These are phyloP conservation scores for Elachura formosa DNA, from an alignment of 2,113 vertebrate genomes.

Conservation along the genomic window DNA sequence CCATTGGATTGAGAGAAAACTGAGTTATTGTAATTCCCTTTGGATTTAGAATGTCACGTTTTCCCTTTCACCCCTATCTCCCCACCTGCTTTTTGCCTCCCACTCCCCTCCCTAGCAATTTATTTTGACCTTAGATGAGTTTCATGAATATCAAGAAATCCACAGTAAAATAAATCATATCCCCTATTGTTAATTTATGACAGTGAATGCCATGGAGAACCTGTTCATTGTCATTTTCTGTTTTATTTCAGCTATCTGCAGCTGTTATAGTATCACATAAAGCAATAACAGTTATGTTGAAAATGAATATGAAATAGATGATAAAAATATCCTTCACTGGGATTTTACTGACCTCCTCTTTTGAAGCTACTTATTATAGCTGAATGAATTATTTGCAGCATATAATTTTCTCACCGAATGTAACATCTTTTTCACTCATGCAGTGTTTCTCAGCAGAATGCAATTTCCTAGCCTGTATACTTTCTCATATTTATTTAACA, in stretches of 20 bases:
- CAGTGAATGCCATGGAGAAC: not conserved
- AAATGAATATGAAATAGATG: constrained; percentile 51
- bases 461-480: constrained; percentile 19
- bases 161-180: constrained; percentile 19
- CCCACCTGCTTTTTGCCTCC: not conserved
- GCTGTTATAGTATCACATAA: constrained; percentile 40
- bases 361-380: constrained; percentile 61
- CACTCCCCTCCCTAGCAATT: not conserved
- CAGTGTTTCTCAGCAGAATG: not conserved
- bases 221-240: constrained; percentile 50
- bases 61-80: not conserved
- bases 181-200: constrained; percentile 37
- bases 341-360: constrained; percentile 68
- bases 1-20: not conserved
- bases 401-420: constrained; percentile 62
- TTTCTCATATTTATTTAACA: constrained; percentile 45
- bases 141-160: constrained; percentile 12
- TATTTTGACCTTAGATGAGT: not conserved
- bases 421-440: constrained; percentile 16
- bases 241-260: constrained; percentile 33
- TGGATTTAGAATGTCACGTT: not conserved
- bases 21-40: not conserved
- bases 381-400: constrained; percentile 65
- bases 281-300: constrained; percentile 46
- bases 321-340: constrained; percentile 44